These are phyloP conservation scores for Arnoldichthys spilopterus DNA, from an alignment of 2,797 vertebrate species.

Conservation along the genomic window DNA sequence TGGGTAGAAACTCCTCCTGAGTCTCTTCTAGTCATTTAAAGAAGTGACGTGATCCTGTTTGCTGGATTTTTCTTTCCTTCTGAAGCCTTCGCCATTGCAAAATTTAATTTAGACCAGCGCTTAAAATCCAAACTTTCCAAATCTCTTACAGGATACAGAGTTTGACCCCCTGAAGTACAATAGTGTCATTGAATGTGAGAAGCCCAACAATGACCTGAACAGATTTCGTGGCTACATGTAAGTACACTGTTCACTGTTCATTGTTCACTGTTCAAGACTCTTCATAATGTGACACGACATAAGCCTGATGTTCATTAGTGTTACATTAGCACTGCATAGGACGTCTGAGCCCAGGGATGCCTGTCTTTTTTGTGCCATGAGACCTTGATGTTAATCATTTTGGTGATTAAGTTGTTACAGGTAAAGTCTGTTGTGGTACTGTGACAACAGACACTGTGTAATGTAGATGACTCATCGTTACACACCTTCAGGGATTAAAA, in stretches of 20 bases:
- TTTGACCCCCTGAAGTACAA: constrained; percentile 93
- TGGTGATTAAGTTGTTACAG: background rate
- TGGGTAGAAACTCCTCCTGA: no score
- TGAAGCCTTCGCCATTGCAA: background rate
- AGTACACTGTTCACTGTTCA: constrained; percentile 70
- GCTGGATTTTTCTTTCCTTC: background rate
- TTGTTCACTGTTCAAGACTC: background rate
- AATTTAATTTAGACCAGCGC: background rate
- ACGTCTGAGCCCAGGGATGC: no score
- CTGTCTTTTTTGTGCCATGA: no score
- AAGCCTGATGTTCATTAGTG: constrained; percentile 19
- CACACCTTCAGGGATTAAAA: no score
- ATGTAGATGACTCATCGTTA: background rate
- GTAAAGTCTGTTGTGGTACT: background rate
- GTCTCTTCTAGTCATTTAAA: no score
- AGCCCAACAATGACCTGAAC: constrained; percentile 96
- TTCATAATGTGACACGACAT: background rate
- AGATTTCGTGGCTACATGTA: constrained; percentile 95
- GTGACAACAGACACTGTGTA: background rate
- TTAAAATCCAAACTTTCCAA: constrained; percentile 24
- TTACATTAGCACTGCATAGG: constrained; percentile 35
- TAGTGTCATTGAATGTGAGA: constrained; percentile 93
- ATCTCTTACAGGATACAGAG: constrained; percentile 87
- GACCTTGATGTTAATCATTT: no score
- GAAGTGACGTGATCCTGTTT: background rate